These are phyloP conservation scores for Pteruthius melanotis DNA, from an alignment of 2,113 vertebrate species.

Conservation along the genomic window DNA sequence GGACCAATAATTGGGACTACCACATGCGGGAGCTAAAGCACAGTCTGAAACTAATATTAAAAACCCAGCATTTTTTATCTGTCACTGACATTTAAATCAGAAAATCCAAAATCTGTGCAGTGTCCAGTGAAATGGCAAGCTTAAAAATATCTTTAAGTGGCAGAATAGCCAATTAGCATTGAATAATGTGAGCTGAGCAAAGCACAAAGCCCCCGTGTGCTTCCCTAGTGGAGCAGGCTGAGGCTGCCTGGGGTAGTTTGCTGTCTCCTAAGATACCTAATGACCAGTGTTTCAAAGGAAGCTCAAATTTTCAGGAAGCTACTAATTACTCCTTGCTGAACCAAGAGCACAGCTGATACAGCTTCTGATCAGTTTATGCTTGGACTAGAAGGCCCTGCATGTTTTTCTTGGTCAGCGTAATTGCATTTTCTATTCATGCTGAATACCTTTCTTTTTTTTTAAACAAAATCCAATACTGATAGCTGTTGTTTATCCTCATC, in stretches of 20 bases:
- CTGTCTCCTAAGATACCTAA: not conserved
- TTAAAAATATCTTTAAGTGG: not conserved
- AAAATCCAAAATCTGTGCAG: not conserved
- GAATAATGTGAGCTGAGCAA: not conserved
- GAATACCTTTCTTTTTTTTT: not conserved
- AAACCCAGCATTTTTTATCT: not conserved
- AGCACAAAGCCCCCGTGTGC: not conserved
- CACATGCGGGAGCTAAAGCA: not conserved
- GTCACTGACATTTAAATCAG: not conserved
- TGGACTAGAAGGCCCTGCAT: not conserved
- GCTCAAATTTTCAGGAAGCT: not conserved
- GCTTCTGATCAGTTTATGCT: not conserved
- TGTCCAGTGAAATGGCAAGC: not conserved
- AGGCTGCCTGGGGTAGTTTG: not conserved
- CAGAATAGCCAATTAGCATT: conserved; percentile 26
- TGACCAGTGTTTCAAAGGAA: not conserved
- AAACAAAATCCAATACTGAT: not conserved
- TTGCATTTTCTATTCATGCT: not conserved
- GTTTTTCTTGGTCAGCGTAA: not conserved
- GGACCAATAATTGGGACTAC: not conserved
- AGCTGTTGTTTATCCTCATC: not conserved
- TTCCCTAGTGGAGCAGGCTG: not conserved
- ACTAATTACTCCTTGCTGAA: not conserved
- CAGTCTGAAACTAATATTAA: not conserved
- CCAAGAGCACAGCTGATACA: not conserved